A percentile compares a stretch with the other conserved stretches of the same genome.
Conservation (phyloP, 35 echinoderm and acorn worm species). For the Diadema setosum region DNA sequence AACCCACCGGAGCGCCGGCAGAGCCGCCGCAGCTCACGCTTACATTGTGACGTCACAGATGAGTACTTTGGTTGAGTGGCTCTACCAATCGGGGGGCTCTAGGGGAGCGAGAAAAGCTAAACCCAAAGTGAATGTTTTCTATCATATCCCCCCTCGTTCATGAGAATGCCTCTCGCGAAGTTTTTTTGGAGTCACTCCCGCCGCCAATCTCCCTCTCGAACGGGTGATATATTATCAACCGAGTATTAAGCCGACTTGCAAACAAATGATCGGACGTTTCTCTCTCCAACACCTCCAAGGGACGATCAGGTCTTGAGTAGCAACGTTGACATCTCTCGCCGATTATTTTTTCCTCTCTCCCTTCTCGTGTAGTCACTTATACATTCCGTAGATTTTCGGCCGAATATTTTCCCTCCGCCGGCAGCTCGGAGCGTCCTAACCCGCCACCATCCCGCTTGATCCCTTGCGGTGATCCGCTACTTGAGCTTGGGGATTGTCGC, state of each 20-base stretch:
- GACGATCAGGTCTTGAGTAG: too few species aligned
- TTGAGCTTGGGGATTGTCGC: conserved; percentile 8
- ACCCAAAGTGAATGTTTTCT: too few species aligned
- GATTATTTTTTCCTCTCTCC: too few species aligned
- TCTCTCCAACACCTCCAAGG: neutral
- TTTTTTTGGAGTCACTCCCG: too few species aligned
- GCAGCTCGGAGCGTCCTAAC: neutral
- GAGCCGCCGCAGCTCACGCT: neutral
- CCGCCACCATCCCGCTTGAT: neutral
- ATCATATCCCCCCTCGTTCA: too few species aligned
- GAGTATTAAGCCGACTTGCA: neutral
- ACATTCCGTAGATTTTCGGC: too few species aligned
- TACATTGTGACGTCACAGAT: neutral
- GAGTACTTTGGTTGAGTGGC: neutral
- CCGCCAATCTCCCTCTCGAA: neutral
- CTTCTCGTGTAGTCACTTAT: neutral
- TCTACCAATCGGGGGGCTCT: neutral
- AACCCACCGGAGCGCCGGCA: neutral
- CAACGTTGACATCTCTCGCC: too few species aligned
- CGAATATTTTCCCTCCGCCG: neutral
- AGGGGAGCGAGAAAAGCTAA: neutral
- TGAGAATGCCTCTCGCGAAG: too few species aligned
- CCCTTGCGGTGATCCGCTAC: neutral
- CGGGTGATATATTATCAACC: neutral
- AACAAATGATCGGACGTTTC: neutral